Evolutionary conservation across 2,797 vertebrate species (phyloP).

Genomic region (Streptopelia turtur): DNA sequence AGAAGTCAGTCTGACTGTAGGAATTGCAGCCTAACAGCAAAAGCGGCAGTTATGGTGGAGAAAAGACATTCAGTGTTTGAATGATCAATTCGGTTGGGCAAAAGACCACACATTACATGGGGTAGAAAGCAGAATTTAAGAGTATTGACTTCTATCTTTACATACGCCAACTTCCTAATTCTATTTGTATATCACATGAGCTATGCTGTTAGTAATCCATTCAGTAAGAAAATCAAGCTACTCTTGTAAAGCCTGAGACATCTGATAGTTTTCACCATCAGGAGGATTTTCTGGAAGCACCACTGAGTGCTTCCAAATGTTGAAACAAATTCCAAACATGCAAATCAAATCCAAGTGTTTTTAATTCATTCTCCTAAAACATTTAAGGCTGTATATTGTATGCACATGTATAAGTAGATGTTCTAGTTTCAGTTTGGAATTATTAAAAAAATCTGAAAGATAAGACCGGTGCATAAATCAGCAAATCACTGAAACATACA

Average conservation of each 20-base stretch:
- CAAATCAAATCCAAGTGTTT: not conserved
- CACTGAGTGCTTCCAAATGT: not conserved
- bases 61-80: not conserved
- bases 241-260: not conserved
- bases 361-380: not conserved
- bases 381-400: not conserved
- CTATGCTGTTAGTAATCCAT: not conserved
- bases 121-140: not conserved
- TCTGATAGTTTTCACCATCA: not conserved
- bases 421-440: not conserved
- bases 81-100: not conserved
- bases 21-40: not conserved
- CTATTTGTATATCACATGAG: not conserved
- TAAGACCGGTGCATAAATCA: not conserved
- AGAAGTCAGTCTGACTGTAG: not conserved
- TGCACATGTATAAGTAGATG: not conserved
- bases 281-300: not conserved
- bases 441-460: not conserved
- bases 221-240: not conserved
- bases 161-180: not conserved
- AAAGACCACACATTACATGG: fast-evolving
- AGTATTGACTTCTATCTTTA: not conserved
- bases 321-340: not conserved
- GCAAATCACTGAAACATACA: not conserved
- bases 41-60: not conserved